phyloP scores from a whole-genome alignment of 2,888 invertebrate genomes.

The Drosophila greeni region DNA sequence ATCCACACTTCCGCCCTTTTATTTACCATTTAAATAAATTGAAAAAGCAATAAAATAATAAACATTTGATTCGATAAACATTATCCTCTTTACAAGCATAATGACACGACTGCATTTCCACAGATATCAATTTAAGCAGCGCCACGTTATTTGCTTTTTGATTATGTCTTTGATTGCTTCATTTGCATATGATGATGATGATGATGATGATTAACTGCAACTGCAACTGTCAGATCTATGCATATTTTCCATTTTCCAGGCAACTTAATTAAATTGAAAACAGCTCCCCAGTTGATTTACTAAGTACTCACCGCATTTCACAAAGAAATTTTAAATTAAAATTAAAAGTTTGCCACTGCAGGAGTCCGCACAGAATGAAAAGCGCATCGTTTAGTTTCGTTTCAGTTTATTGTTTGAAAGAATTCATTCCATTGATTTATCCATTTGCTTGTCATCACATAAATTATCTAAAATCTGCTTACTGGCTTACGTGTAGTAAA shows the following conservation, averaged over 20 bases:
- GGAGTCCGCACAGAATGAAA: not conserved
- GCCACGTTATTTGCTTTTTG: conserved; percentile 7
- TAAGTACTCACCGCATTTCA: conserved; percentile 32
- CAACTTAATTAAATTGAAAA: conserved; percentile 16
- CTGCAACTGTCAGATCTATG: not conserved
- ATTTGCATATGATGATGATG: conserved; percentile 12
- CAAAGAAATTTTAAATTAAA: too few relatives aligned
- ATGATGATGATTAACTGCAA: too few relatives aligned
- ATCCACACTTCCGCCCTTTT: not conserved
- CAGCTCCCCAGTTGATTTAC: conserved; percentile 6
- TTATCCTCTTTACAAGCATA: not conserved
- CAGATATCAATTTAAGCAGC: conserved; percentile 6
- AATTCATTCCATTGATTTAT: conserved; percentile 50
- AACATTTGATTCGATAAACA: conserved; percentile 2
- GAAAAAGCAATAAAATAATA: conserved; percentile 7
- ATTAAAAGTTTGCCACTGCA: conserved; percentile 12
- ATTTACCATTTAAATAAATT: conserved; percentile 3
- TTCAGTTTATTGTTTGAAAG: conserved; percentile 48
- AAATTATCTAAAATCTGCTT: conserved; percentile 62
- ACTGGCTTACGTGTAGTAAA: conserved; percentile 60
- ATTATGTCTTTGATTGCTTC: conserved; percentile 3
- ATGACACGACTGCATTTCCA: conserved; percentile 9
- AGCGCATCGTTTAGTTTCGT: conserved; percentile 14
- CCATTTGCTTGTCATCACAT: conserved; percentile 58
- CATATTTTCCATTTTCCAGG: conserved; percentile 1